phyloP scores from a whole-genome alignment of 2,113 vertebrate species.

The Excalfactoria chinensis region DNA sequence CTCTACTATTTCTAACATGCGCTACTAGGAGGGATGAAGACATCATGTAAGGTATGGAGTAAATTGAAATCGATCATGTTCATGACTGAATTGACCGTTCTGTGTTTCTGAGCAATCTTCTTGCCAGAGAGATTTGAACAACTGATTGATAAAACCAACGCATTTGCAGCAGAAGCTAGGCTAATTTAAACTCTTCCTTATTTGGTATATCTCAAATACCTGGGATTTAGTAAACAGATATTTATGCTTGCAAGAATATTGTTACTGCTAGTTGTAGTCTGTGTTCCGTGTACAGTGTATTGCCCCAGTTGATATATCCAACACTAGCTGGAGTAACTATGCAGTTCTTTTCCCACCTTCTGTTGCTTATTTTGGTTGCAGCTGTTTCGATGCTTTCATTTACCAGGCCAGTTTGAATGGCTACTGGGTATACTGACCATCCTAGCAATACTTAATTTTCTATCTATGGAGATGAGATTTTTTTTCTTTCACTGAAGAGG shows the following conservation, averaged over 20 bases:
- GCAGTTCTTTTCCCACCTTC: constrained; percentile 64
- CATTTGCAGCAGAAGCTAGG: neutral
- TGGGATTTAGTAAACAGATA: neutral
- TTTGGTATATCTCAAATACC: neutral
- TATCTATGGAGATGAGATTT: constrained; percentile 49
- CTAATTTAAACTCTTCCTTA: neutral
- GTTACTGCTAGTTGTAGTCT: neutral
- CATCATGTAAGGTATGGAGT: neutral
- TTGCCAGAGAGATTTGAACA: neutral
- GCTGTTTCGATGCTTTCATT: constrained; percentile 66
- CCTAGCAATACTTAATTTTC: constrained; percentile 60
- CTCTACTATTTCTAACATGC: neutral
- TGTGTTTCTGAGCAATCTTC: neutral
- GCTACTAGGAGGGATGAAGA: neutral
- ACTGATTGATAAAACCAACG: accelerated
- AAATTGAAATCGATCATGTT: neutral
- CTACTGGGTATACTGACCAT: constrained; percentile 63
- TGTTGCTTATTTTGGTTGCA: constrained; percentile 56
- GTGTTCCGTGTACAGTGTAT: constrained; percentile 5
- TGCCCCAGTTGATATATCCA: constrained; percentile 10
- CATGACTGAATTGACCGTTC: neutral
- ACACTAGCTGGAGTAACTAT: constrained; percentile 42
- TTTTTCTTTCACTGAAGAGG: constrained; percentile 16
- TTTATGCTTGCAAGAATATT: neutral
- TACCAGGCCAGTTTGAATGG: constrained; percentile 64